Percentiles rank a stretch among this genome's conserved stretches.
Conservation (phyloP, 2,113 vertebrate genomes). For the Strix aluco region DNA sequence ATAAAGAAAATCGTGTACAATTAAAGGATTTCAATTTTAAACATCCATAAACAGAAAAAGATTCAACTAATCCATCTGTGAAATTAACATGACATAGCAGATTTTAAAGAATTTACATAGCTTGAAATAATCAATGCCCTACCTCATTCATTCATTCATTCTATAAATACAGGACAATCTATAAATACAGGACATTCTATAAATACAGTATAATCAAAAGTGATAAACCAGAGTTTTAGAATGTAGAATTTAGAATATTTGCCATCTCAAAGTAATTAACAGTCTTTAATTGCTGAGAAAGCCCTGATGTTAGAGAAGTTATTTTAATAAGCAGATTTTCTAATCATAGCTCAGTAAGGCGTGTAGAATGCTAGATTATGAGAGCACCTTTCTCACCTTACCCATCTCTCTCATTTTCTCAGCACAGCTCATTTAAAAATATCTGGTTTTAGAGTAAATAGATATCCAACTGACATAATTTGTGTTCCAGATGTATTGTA, state of each 20-base stretch:
- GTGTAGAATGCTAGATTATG: neutral
- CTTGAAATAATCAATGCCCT: neutral
- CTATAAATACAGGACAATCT: neutral
- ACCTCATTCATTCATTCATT: neutral
- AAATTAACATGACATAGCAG: neutral
- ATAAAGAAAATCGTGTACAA: neutral
- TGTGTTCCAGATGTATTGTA: neutral
- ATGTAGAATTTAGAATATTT: neutral
- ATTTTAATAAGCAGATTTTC: neutral
- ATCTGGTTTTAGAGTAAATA: neutral
- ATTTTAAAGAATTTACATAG: neutral
- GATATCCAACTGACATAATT: neutral
- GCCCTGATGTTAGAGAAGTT: neutral
- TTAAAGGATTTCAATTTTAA: neutral
- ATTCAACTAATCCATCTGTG: neutral
- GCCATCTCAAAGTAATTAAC: neutral
- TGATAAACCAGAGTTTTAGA: neutral
- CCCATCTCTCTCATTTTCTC: neutral
- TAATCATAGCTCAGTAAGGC: neutral
- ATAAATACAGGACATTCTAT: neutral
- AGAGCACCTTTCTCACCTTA: neutral
- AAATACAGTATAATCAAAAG: neutral
- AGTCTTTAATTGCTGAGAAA: neutral
- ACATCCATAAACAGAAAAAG: neutral
- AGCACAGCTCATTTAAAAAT: neutral